phyloP scores from a whole-genome alignment of 1,140 invertebrate species.

The Cyclina sinensis region DNA sequence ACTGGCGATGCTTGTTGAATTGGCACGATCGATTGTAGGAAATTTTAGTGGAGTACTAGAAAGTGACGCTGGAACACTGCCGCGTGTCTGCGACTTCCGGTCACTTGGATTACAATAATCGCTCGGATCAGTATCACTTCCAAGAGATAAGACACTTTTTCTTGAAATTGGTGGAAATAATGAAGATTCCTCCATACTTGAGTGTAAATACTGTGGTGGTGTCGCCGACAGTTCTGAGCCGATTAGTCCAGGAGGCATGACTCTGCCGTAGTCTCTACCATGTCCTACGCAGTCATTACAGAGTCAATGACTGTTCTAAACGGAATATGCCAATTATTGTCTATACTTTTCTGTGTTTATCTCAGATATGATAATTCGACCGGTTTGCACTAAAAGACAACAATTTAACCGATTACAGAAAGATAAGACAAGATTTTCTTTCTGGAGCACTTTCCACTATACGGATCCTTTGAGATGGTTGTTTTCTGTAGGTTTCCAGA shows the following conservation, averaged over 20 bases:
- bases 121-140: constrained; percentile 55
- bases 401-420: too few species aligned
- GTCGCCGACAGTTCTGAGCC: constrained; percentile 46
- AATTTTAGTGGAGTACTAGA: constrained; percentile 58
- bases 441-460: too few species aligned
- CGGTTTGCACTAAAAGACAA: too few species aligned
- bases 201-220: constrained; percentile 24
- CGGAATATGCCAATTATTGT: too few species aligned
- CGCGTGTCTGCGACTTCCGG: constrained; percentile 36
- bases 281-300: neutral
- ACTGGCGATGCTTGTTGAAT: constrained; percentile 60
- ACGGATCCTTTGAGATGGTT: too few species aligned
- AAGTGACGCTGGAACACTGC: constrained; percentile 46
- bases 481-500: too few species aligned
- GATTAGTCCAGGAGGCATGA: constrained; percentile 53
- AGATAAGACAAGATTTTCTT: too few species aligned
- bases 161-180: constrained; percentile 57
- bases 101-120: constrained; percentile 29
- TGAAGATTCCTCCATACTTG: constrained; percentile 54
- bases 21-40: constrained; percentile 59
- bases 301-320: too few species aligned
- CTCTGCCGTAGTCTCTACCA: neutral
- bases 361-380: too few species aligned
- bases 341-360: too few species aligned
- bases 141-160: constrained; percentile 54